Evolutionary conservation across 2,113 vertebrate species (phyloP).

Genomic region (Nymphicus hollandicus): DNA sequence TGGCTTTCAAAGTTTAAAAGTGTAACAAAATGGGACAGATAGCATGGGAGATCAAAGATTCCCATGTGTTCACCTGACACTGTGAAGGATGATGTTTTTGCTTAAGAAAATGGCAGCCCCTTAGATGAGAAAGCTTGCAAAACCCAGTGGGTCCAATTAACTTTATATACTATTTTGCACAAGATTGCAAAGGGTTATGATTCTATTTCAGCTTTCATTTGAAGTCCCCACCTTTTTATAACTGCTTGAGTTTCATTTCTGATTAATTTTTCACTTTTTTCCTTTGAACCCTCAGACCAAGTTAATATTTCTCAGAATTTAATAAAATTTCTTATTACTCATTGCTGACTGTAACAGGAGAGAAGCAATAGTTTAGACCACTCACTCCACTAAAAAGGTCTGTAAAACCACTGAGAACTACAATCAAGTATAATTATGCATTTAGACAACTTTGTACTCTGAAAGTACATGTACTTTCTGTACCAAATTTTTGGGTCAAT

Average conservation of each 20-base stretch:
- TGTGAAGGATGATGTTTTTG: constrained; percentile 6
- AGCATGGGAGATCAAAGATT: background rate
- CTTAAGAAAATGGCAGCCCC: background rate
- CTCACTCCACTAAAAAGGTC: background rate
- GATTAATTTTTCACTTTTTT: background rate
- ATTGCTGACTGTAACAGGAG: background rate
- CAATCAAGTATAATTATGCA: background rate
- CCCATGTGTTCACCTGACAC: background rate
- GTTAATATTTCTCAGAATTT: background rate
- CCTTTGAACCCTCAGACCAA: background rate
- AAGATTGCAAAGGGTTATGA: background rate
- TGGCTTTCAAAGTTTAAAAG: background rate
- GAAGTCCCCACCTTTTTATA: background rate
- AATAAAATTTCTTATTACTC: background rate
- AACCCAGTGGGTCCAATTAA: constrained; percentile 6
- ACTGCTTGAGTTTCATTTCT: background rate
- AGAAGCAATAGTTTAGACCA: background rate
- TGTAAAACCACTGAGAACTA: background rate
- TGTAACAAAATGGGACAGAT: constrained; percentile 3
- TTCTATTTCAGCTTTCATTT: background rate
- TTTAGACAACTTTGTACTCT: background rate
- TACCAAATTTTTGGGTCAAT: constrained; percentile 8
- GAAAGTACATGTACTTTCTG: background rate
- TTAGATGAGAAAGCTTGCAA: background rate
- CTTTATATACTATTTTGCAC: background rate